A percentile compares a stretch with the other conserved stretches of the same genome.
Conservation (phyloP, 1,140 invertebrate species). For the Chironomus striatipennis region DNA sequence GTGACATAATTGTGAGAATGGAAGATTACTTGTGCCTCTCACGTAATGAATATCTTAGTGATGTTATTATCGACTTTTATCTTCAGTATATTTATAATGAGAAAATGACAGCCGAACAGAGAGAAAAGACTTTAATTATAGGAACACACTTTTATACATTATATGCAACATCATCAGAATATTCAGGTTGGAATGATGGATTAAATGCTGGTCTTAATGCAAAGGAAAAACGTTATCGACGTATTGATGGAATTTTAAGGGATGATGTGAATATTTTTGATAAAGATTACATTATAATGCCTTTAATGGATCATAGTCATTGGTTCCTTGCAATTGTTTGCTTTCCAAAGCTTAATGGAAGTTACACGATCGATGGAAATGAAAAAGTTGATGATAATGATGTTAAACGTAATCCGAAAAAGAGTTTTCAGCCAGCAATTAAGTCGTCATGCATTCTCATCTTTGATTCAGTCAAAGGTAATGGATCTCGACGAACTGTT, state of each 20-base stretch:
- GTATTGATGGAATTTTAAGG: background rate
- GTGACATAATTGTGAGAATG: background rate
- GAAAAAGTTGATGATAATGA: background rate
- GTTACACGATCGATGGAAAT: background rate
- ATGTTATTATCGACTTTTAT: conserved; percentile 1
- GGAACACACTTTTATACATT: background rate
- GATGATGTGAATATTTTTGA: background rate
- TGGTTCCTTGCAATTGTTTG: background rate
- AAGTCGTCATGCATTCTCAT: background rate
- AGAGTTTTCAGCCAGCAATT: background rate
- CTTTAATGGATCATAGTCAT: background rate
- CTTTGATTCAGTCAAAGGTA: background rate
- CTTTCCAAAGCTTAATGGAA: background rate
- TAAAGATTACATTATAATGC: background rate
- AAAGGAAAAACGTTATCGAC: background rate
- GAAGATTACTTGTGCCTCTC: background rate
- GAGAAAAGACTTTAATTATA: background rate
- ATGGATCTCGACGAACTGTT: background rate
- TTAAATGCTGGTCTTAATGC: background rate
- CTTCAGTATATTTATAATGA: background rate
- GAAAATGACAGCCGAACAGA: background rate
- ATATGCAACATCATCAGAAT: background rate
- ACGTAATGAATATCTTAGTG: background rate
- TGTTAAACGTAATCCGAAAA: background rate
- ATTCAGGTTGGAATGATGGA: background rate